Base-by-base conservation (phyloP, 2,113 vertebrate genomes). In the Hiodon alosoides region DNA sequence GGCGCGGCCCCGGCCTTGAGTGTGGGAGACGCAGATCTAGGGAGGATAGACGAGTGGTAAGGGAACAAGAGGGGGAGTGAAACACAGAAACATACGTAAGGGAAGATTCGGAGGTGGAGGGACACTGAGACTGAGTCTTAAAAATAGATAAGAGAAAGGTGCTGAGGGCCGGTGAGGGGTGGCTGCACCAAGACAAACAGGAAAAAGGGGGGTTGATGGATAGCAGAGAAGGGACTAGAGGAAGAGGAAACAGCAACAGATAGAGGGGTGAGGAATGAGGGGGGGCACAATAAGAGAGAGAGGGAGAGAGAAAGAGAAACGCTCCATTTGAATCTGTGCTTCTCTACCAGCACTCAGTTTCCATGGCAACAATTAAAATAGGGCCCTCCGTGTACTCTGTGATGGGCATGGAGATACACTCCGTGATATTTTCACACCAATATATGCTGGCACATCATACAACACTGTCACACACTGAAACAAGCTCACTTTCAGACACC, bases 331-430 rank as follows among this genome's bases (percentile, higher is more conserved):
- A 90, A 89, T 90, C 84, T 89, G 83, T 85, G 88, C 85, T 85
- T 85, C 87, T 88, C 87, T 85, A 83, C 84, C 85, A 88, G 86
- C 86, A 88, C 90, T 90, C 90, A 88, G 90, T 92, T 91, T 90
- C 91, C 89, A 92, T 92, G 85, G 89, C 86, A 92, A 92, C 91
- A 89, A 85, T 90, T 90, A 92, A 90, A 90, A 89, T 90, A 91
- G 88, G 85, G 82, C 86, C 87, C 79, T 79, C 67, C n/a, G 85
- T 59, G 70, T 82, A 85, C 72, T 65, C 67, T 80, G 85, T 87
- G 89, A 90, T 89, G 85, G 87, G 85, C 86, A 85, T 73, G 8
- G 75, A 87, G 81, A 87, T 83, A 84, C 57, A 73, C 51, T 67
- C 50, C 31, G 50, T 58, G 46, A 60, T 81, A 60, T 31, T 31